These are phyloP conservation scores for Acleris sparsana DNA, from an alignment of 2,888 invertebrate species.

Conservation along the genomic window DNA sequence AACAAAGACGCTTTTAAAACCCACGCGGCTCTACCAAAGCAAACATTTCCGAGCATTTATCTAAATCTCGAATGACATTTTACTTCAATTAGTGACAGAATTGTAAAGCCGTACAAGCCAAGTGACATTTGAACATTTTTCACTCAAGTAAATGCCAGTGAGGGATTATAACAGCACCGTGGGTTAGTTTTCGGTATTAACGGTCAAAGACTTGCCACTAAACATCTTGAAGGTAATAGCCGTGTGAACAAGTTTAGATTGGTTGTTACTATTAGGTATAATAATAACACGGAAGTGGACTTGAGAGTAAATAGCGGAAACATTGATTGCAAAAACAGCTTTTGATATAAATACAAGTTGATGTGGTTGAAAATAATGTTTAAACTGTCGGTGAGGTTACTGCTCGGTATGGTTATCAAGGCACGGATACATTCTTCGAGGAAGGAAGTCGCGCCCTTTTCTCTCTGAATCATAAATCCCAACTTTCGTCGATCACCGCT, in stretches of 20 bases:
- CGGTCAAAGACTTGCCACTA: slow-evolving; percentile 26
- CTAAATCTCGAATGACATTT: slow-evolving; percentile 69
- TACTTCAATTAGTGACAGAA: slow-evolving; percentile 66
- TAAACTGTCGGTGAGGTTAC: not conserved
- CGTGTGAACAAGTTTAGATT: slow-evolving; percentile 34
- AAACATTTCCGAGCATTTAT: slow-evolving; percentile 48
- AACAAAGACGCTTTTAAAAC: slow-evolving; percentile 32
- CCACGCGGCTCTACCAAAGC: slow-evolving; percentile 29
- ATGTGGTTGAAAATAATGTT: not conserved
- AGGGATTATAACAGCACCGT: slow-evolving; percentile 57
- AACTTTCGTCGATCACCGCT: slow-evolving; percentile 72
- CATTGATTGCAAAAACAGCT: too few relatives aligned
- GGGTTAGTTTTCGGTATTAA: slow-evolving; percentile 37
- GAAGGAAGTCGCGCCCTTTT: slow-evolving; percentile 70
- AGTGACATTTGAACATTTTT: slow-evolving; percentile 56
- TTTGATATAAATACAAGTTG: not conserved
- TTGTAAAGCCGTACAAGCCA: slow-evolving; percentile 47
- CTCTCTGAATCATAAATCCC: slow-evolving; percentile 68
- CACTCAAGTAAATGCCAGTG: slow-evolving; percentile 68
- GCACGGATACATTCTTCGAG: slow-evolving; percentile 19
- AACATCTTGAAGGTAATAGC: slow-evolving; percentile 28
- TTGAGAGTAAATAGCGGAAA: too few relatives aligned
- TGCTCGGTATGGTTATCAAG: slow-evolving; percentile 14
- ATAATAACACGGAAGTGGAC: slow-evolving; percentile 16
- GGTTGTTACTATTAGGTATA: slow-evolving; percentile 16